Evolutionary conservation across 2,888 invertebrate species (phyloP).

Genomic region (Liodrosophila aerea): DNA sequence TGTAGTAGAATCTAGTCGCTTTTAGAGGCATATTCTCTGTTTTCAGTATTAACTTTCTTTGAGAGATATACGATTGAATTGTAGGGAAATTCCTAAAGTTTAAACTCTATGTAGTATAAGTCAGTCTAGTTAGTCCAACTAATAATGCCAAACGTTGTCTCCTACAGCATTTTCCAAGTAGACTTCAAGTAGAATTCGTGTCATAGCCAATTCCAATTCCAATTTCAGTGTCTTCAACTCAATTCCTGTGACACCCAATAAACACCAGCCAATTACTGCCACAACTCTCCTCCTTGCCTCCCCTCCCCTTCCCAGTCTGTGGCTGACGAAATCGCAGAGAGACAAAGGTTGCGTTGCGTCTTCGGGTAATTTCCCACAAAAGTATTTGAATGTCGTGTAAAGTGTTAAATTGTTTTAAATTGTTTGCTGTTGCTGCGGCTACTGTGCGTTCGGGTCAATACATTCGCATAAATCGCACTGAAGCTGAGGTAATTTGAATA

Average conservation of each 20-base stretch:
- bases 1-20: no score
- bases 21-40: no score
- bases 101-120: no score
- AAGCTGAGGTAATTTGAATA: conserved; percentile 70
- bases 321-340: conserved; percentile 59
- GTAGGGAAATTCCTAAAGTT: no score
- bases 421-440: conserved; percentile 31
- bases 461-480: conserved; percentile 62
- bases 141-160: conserved; percentile 1
- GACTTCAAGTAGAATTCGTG: conserved; percentile 17
- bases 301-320: no score
- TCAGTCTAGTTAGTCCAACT: background rate
- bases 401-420: conserved; percentile 77
- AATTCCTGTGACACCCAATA: conserved; percentile 64
- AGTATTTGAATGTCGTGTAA: conserved; percentile 77
- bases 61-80: no score
- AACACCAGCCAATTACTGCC: conserved; percentile 64
- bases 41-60: no score
- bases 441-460: conserved; percentile 37
- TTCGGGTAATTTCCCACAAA: conserved; percentile 68
- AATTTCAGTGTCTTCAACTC: conserved; percentile 34
- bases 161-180: conserved; percentile 4
- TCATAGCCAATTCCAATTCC: conserved; percentile 19
- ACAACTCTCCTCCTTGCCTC: no score
- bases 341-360: conserved; percentile 43